These are phyloP conservation scores for Hypanus sabinus DNA, from an alignment of 2,113 vertebrate genomes.

Conservation along the genomic window DNA sequence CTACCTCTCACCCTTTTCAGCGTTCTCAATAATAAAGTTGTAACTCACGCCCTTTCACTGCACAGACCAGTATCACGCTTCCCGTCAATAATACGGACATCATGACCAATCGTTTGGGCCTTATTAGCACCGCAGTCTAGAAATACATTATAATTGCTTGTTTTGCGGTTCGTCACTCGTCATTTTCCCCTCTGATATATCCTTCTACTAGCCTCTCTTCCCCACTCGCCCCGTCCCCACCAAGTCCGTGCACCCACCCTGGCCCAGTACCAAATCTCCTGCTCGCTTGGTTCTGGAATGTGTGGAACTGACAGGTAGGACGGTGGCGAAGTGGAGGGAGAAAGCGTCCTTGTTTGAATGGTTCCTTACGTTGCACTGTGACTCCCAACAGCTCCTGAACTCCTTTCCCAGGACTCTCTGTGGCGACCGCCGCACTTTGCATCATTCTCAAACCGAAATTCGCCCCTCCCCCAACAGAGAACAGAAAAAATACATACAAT, in stretches of 20 bases:
- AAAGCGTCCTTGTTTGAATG: constrained; percentile 39
- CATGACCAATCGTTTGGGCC: neutral
- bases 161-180: neutral
- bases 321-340: neutral
- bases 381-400: constrained; percentile 93
- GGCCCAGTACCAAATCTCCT: neutral
- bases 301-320: neutral
- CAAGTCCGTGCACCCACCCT: neutral
- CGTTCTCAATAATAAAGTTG: neutral
- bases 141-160: neutral
- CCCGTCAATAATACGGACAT: neutral
- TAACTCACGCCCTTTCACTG: neutral
- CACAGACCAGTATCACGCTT: neutral
- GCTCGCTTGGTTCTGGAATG: neutral
- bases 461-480: constrained; percentile 35
- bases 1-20: neutral
- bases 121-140: neutral
- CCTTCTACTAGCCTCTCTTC: neutral
- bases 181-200: neutral
- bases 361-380: constrained; percentile 93
- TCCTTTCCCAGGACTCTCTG: constrained; percentile 88
- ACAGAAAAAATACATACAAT: too few species aligned
- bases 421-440: constrained; percentile 85
- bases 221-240: neutral
- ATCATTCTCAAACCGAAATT: constrained; percentile 71